phyloP scores from a whole-genome alignment of 2,888 invertebrate genomes.

The Coenonympha glycerion region DNA sequence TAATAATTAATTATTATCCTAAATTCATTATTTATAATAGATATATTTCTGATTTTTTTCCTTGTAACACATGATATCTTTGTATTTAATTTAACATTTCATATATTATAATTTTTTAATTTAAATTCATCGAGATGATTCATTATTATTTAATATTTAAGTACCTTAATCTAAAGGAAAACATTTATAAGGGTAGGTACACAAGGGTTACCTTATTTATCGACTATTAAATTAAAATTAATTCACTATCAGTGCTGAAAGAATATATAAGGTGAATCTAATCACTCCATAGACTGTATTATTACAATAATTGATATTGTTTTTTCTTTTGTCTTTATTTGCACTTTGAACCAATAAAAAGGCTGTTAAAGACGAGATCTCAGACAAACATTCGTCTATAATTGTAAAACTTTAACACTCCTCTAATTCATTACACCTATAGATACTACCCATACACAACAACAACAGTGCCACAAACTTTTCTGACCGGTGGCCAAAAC shows the following conservation, averaged over 20 bases:
- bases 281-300: too few relatives aligned
- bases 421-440: too few relatives aligned
- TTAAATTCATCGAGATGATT: slow-evolving; percentile 13
- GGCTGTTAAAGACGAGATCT: too few relatives aligned
- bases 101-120: not conserved
- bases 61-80: slow-evolving; percentile 8
- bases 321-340: too few relatives aligned
- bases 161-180: slow-evolving; percentile 12
- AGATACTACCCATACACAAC: too few relatives aligned
- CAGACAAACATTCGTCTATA: too few relatives aligned
- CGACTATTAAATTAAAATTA: not conserved
- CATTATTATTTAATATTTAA: slow-evolving; percentile 9
- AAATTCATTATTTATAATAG: not conserved
- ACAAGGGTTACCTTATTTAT: not conserved
- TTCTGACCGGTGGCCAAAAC: too few relatives aligned
- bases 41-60: slow-evolving; percentile 4
- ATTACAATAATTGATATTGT: too few relatives aligned
- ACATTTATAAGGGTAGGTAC: slow-evolving; percentile 1
- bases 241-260: not conserved
- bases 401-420: too few relatives aligned
- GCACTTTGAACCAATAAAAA: too few relatives aligned
- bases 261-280: too few relatives aligned
- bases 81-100: slow-evolving; percentile 8
- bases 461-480: too few relatives aligned
- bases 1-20: not conserved